These are phyloP conservation scores for Brachypterus glaber DNA, from an alignment of 2,888 invertebrate species.

Conservation along the genomic window DNA sequence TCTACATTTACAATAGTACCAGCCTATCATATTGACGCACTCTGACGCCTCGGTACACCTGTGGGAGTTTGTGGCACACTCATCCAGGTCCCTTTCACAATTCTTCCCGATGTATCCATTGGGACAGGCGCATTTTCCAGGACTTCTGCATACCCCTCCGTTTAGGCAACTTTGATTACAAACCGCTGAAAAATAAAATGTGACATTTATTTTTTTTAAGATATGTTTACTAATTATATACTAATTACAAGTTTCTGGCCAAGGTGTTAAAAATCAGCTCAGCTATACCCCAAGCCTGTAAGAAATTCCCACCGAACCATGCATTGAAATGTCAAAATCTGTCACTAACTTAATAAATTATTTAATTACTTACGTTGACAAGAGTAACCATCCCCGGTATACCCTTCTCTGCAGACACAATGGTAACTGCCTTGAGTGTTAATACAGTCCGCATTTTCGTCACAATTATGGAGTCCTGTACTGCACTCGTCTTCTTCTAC, in stretches of 20 bases:
- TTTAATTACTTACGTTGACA: constrained; percentile 61
- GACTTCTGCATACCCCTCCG: constrained; percentile 70
- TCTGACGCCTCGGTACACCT: constrained; percentile 66
- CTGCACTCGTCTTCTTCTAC: constrained; percentile 73
- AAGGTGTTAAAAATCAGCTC: too few species aligned
- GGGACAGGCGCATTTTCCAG: constrained; percentile 69
- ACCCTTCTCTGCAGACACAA: constrained; percentile 64
- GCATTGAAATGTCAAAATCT: neutral
- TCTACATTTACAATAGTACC: constrained; percentile 81
- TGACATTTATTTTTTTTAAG: neutral
- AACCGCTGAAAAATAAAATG: constrained; percentile 50
- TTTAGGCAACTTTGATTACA: constrained; percentile 74
- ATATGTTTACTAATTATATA: too few species aligned
- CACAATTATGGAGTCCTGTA: constrained; percentile 61
- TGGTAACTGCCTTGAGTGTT: constrained; percentile 76
- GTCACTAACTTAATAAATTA: constrained; percentile 1
- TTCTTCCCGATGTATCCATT: constrained; percentile 71
- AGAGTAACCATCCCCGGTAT: constrained; percentile 65
- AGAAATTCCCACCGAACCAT: neutral
- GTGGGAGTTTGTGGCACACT: constrained; percentile 62
- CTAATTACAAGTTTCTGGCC: too few species aligned
- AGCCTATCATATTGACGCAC: constrained; percentile 83
- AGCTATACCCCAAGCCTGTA: too few species aligned
- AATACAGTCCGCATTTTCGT: constrained; percentile 65
- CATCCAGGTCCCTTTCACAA: constrained; percentile 82